phyloP scores from a whole-genome alignment of 2,113 vertebrate species.

The Ophiodon elongatus region DNA sequence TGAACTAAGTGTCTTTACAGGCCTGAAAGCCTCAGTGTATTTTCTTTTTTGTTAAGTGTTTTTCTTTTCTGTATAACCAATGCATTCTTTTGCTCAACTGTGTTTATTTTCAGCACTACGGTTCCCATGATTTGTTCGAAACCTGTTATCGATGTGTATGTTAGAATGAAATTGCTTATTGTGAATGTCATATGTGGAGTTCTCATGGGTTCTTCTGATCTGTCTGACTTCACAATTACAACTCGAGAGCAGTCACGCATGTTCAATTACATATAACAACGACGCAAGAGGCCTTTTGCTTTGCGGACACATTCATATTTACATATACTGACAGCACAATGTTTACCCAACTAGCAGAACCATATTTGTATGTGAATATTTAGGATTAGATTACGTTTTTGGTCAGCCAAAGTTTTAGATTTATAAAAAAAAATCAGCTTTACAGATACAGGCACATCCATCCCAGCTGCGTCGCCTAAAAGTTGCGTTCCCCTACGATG shows the following conservation, averaged over 20 bases:
- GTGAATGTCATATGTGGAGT: conserved; percentile 32
- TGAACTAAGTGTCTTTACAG: conserved; percentile 26
- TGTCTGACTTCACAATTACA: conserved; percentile 12
- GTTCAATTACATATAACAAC: neutral
- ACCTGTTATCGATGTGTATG: conserved; percentile 15
- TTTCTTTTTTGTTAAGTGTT: conserved; percentile 23
- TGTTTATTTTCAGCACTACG: neutral
- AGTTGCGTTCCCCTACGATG: no score
- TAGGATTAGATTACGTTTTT: neutral
- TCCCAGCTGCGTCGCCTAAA: no score
- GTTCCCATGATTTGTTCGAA: conserved; percentile 5
- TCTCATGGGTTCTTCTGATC: conserved; percentile 59
- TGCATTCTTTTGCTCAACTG: conserved; percentile 18
- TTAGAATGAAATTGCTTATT: conserved; percentile 27
- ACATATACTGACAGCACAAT: conserved; percentile 40
- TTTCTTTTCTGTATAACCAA: conserved; percentile 19
- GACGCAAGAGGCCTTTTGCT: neutral
- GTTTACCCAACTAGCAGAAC: neutral
- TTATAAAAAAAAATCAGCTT: neutral
- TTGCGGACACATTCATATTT: neutral
- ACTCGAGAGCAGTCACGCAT: no score
- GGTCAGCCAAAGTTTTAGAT: neutral
- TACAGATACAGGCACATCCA: no score
- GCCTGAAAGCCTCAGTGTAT: neutral
- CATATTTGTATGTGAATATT: neutral